Conservation (phyloP, 1,140 invertebrate genomes). For the Drosophila subpulchrella region DNA sequence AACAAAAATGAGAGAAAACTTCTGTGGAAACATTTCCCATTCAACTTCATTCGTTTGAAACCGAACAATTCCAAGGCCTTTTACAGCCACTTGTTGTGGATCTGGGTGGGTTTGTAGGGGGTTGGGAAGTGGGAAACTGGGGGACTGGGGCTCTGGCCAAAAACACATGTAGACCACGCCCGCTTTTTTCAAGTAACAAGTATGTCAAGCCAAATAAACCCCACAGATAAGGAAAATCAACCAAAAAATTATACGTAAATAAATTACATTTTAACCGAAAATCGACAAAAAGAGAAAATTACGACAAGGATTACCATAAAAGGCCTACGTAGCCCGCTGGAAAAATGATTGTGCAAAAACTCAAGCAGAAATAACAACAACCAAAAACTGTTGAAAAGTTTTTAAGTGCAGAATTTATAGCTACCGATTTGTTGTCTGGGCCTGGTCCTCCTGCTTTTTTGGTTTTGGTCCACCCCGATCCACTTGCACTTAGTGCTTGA, state of each 20-base stretch:
- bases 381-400: slow-evolving; percentile 68
- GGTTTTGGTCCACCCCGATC: slow-evolving; percentile 7
- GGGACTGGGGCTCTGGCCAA: slow-evolving; percentile 9
- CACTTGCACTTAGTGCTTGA: slow-evolving; percentile 63
- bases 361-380: slow-evolving; percentile 35
- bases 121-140: not conserved
- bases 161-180: slow-evolving; percentile 55
- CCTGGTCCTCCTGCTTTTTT: not conserved
- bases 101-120: not conserved
- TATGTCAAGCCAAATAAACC: slow-evolving; percentile 36
- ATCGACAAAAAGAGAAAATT: slow-evolving; percentile 6
- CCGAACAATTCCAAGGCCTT: slow-evolving; percentile 58
- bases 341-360: slow-evolving; percentile 44
- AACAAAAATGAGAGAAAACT: slow-evolving; percentile 39
- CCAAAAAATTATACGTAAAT: slow-evolving; percentile 44
- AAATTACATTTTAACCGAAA: slow-evolving; percentile 48
- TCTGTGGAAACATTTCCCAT: slow-evolving; percentile 52
- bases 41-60: slow-evolving; percentile 58
- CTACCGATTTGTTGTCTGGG: slow-evolving; percentile 75
- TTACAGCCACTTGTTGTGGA: slow-evolving; percentile 69
- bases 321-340: slow-evolving; percentile 21
- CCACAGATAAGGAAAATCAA: slow-evolving; percentile 26
- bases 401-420: slow-evolving; percentile 81
- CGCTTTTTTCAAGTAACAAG: slow-evolving; percentile 16
- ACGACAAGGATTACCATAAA: slow-evolving; percentile 19